These are phyloP conservation scores for Rhodophaea formosa DNA, from an alignment of 2,888 invertebrate species.

Conservation along the genomic window DNA sequence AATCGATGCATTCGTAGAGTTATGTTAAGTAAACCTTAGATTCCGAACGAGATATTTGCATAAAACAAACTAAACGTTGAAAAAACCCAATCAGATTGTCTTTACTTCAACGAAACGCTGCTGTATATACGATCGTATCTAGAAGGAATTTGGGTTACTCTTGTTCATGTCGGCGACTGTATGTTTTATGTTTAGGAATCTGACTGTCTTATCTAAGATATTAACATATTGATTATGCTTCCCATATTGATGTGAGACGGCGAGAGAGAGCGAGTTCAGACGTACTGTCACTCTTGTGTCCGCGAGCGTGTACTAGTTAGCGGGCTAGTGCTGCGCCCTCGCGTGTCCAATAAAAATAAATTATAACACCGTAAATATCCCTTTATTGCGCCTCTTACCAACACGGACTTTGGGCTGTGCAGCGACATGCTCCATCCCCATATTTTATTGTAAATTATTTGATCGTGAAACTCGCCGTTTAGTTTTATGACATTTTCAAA, in stretches of 20 bases:
- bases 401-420: constrained; percentile 40
- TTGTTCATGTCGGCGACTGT: constrained; percentile 60
- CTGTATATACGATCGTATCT: constrained; percentile 67
- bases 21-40: constrained; percentile 23
- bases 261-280: constrained; percentile 40
- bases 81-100: constrained; percentile 54
- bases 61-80: constrained; percentile 48
- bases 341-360: constrained; percentile 50
- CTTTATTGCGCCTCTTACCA: constrained; percentile 49
- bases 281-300: constrained; percentile 30
- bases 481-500: constrained; percentile 34
- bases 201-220: constrained; percentile 71
- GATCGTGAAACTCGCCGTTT: constrained; percentile 44
- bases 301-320: constrained; percentile 47
- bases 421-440: constrained; percentile 39
- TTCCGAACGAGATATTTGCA: constrained; percentile 38
- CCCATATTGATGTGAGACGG: constrained; percentile 69
- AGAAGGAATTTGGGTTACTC: constrained; percentile 62
- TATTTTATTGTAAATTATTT: constrained; percentile 53
- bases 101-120: constrained; percentile 44
- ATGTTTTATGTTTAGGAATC: constrained; percentile 66
- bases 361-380: constrained; percentile 56
- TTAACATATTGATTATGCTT: constrained; percentile 77
- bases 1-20: constrained; percentile 17
- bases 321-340: constrained; percentile 49